phyloP scores from a whole-genome alignment of 1,140 invertebrate genomes.

The Whitmania pigra region DNA sequence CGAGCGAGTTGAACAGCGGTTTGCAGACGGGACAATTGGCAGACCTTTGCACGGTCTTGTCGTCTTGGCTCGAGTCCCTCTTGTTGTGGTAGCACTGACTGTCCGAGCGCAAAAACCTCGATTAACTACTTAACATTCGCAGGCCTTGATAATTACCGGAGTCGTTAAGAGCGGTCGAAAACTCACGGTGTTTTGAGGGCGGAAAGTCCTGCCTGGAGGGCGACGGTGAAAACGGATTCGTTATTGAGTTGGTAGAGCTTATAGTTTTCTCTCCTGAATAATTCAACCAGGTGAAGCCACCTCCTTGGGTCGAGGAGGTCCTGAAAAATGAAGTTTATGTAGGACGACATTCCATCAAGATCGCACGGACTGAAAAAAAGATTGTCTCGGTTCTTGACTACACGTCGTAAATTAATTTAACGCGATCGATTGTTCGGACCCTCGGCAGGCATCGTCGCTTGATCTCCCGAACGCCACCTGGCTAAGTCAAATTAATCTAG shows the following conservation, averaged over 20 bases:
- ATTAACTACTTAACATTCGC: neutral
- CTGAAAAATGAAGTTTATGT: slow-evolving; percentile 30
- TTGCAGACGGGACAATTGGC: slow-evolving; percentile 81
- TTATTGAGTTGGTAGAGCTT: slow-evolving; percentile 80
- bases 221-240: slow-evolving; percentile 78
- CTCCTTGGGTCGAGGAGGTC: slow-evolving; percentile 54
- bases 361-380: no score
- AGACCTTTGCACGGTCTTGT: neutral
- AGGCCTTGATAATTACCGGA: neutral
- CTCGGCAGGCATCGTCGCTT: no score
- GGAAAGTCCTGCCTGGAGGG: slow-evolving; percentile 79
- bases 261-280: slow-evolving; percentile 86
- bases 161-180: no score
- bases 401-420: no score
- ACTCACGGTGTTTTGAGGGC: slow-evolving; percentile 76
- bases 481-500: no score
- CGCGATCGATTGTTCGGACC: neutral
- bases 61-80: neutral
- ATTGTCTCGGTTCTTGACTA: no score
- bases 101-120: neutral
- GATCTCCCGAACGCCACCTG: no score
- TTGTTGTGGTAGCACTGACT: neutral
- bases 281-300: slow-evolving; percentile 72
- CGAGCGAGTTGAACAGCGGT: slow-evolving; percentile 71
- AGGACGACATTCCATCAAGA: neutral